A percentile compares a stretch with the other conserved stretches of the same genome.
Evolutionary conservation across 2,113 vertebrate genomes (phyloP).

Genomic region (Tor tambroides): DNA sequence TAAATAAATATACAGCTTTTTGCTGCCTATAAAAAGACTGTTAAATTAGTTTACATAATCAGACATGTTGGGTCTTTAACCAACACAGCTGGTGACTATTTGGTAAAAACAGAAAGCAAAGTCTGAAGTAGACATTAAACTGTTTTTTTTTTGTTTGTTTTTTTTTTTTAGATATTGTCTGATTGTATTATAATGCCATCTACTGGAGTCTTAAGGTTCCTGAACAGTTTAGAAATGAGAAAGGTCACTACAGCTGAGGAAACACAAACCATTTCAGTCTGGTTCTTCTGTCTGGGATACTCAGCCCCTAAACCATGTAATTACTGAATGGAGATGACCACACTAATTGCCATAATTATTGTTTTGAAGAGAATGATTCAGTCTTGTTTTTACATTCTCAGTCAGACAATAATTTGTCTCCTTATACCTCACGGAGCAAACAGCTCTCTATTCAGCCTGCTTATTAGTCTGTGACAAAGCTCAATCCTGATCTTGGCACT

Average conservation of each 20-base stretch:
- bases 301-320: neutral
- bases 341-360: neutral
- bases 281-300: constrained; percentile 20
- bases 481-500: neutral
- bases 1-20: too few relatives aligned
- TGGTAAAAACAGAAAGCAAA: too few relatives aligned
- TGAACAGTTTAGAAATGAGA: neutral
- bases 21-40: too few relatives aligned
- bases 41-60: too few relatives aligned
- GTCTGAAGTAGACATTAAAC: neutral
- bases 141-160: too few relatives aligned
- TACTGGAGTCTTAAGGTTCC: neutral
- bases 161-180: neutral
- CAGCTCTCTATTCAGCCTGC: neutral
- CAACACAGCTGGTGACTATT: too few relatives aligned
- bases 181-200: neutral
- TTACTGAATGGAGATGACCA: neutral
- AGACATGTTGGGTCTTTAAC: too few relatives aligned
- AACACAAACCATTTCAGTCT: neutral
- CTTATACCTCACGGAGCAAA: neutral
- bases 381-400: neutral
- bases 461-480: neutral
- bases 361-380: constrained; percentile 23
- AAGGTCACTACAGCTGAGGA: neutral
- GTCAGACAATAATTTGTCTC: constrained; percentile 26